Evolutionary conservation across 1,140 invertebrate species (phyloP), one percentile per base, ranked within the genome.

Genomic region (Aporrectodea caliginosa): DNA sequence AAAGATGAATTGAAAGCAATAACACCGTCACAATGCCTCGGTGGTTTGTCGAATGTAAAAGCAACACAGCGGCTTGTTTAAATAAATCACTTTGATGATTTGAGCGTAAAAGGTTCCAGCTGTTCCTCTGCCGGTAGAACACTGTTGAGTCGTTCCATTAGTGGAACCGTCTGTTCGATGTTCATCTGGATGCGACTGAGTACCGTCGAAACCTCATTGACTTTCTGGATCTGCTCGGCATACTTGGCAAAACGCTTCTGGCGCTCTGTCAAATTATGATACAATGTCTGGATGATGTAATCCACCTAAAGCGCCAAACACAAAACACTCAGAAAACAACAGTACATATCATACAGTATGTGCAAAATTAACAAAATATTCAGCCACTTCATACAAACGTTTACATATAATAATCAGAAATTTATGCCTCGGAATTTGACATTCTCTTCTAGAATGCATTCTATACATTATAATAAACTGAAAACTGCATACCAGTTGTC

Each of bases 161-260:
- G 92, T 84, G 94, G 94, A 0, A 97, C 88, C 6, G 94, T 94
- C 87, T 95, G 92, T 85, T 95, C 94, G 2, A 98, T 89, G 76
- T 93, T 88, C 69, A 92, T 91, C 86, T 95, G 93, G 84, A 95
- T 95, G 35, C 93, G 91, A 43, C 92, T 93, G 33, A 97, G 85
- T 83, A 94, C 92, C 82, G 93, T 91, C 1, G 92, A 92, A 6
- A 94, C 88, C 78, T 94, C 93, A 29, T 92, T 91, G 0, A 96
- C 92, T 85, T 94, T 92, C 32, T 92, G 90, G 80, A 98, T 90
- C 82, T 94, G 92, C 83, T 98, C 95, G 0, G 93, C 92, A 88
- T 94, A 93, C 72, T 93, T 93, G 0, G 93, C 91, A 88, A 93
- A 96, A 73, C 91, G 91, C 83, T 94, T 94, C 85, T 97, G 94